A percentile compares a stretch with the other conserved stretches of the same genome.
Evolutionary conservation across 2,113 vertebrate species (phyloP).

Genomic region (Mormoops blainvillei): DNA sequence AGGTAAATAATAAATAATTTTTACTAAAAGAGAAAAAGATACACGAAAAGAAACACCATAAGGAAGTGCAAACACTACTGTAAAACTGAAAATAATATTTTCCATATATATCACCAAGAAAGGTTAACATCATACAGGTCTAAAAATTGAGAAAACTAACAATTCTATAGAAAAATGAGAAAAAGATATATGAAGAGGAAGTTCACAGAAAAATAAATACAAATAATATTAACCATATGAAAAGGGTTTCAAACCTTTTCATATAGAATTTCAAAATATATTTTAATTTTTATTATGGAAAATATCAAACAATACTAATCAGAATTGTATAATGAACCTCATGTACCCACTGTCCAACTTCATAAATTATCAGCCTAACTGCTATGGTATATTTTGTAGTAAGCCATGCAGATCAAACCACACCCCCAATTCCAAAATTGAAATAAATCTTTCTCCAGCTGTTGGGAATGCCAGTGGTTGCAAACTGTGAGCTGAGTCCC

Average conservation of each 20-base stretch:
- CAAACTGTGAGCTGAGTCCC: neutral
- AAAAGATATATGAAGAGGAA: too few species aligned
- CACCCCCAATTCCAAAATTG: neutral
- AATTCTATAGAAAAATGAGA: neutral
- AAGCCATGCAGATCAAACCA: neutral
- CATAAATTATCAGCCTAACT: neutral
- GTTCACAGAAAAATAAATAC: too few species aligned
- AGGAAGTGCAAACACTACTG: neutral
- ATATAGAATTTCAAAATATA: neutral
- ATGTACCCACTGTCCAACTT: neutral
- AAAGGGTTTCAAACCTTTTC: neutral
- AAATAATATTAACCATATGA: too few species aligned
- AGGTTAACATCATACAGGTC: neutral
- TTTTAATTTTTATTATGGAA: neutral
- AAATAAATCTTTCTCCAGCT: neutral
- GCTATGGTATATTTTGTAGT: neutral
- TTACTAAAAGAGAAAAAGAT: neutral
- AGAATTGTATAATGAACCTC: neutral
- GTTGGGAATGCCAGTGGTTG: neutral
- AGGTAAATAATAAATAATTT: neutral
- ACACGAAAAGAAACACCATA: neutral
- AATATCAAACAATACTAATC: neutral
- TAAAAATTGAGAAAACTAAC: neutral
- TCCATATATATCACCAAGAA: neutral
- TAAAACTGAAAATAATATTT: neutral